These are phyloP conservation scores for Cyphomyrus discorhynchus DNA, from an alignment of 2,113 vertebrate species.

Conservation along the genomic window DNA sequence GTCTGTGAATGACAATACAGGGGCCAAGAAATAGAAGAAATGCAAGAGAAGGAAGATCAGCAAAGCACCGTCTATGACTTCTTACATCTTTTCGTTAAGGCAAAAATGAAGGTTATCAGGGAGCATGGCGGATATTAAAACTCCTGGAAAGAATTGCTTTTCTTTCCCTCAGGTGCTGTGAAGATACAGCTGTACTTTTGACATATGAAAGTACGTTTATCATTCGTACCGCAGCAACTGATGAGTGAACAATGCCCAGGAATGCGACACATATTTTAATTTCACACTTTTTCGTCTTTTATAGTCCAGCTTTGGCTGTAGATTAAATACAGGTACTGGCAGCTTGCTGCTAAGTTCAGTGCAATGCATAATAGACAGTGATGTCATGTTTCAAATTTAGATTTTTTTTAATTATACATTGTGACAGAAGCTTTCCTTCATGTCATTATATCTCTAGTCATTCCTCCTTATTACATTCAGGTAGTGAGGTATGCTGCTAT, in stretches of 20 bases:
- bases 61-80: neutral
- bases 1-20: neutral
- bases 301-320: slow-evolving; percentile 60
- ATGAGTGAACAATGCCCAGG: slow-evolving; percentile 67
- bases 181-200: neutral
- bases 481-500: neutral
- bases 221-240: slow-evolving; percentile 53
- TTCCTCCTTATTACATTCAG: neutral
- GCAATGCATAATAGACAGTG: slow-evolving; percentile 54
- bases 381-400: slow-evolving; percentile 13
- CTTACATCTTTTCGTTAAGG: neutral
- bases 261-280: slow-evolving; percentile 75
- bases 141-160: slow-evolving; percentile 1
- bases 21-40: neutral
- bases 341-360: slow-evolving; percentile 53
- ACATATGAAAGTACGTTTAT: slow-evolving; percentile 37
- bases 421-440: neutral
- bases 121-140: neutral
- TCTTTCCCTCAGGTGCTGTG: slow-evolving; percentile 40
- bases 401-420: neutral
- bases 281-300: slow-evolving; percentile 74
- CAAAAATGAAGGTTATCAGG: neutral
- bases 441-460: neutral
- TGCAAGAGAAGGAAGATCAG: neutral
- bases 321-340: slow-evolving; percentile 55